Evolutionary conservation across 2,797 vertebrate genomes (phyloP).

Genomic region (Sebastes dallii): DNA sequence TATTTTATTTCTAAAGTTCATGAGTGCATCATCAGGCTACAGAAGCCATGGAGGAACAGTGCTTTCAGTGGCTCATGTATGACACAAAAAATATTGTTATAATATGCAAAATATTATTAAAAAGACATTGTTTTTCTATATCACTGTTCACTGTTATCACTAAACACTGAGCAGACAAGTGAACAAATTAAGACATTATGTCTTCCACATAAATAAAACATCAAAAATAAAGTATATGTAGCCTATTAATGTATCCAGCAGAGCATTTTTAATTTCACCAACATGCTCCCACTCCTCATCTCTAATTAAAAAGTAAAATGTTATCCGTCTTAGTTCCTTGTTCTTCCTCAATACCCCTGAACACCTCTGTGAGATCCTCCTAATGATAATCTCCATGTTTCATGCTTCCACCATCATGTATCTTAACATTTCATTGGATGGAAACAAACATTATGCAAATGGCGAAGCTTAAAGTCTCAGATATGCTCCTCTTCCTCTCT

Average conservation of each 20-base stretch:
- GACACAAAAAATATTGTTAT: background rate
- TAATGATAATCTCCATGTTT: conserved; percentile 74
- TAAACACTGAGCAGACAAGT: background rate
- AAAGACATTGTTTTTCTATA: background rate
- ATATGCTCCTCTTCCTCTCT: conserved; percentile 58
- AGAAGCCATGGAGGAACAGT: too few relatives aligned
- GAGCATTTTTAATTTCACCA: conserved; percentile 37
- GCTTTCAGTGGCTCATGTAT: too few relatives aligned
- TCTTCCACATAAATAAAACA: background rate
- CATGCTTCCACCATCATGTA: conserved; percentile 65
- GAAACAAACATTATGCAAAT: conserved; percentile 76
- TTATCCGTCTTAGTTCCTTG: conserved; percentile 50
- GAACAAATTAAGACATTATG: background rate
- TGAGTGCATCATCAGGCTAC: too few relatives aligned
- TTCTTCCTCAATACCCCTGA: conserved; percentile 59
- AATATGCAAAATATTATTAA: background rate
- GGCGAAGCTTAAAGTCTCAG: conserved; percentile 67
- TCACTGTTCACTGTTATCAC: background rate
- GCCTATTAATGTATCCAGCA: background rate
- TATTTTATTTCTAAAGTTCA: too few relatives aligned
- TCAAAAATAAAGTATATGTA: background rate
- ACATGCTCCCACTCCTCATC: conserved; percentile 11
- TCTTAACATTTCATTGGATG: conserved; percentile 64
- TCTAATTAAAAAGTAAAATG: conserved; percentile 64
- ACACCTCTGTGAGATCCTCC: conserved; percentile 46